Evolutionary conservation across 23 tunicate species (phyloP), one percentile per base, ranked within the genome.

Genomic region (Ascidia mentula): DNA sequence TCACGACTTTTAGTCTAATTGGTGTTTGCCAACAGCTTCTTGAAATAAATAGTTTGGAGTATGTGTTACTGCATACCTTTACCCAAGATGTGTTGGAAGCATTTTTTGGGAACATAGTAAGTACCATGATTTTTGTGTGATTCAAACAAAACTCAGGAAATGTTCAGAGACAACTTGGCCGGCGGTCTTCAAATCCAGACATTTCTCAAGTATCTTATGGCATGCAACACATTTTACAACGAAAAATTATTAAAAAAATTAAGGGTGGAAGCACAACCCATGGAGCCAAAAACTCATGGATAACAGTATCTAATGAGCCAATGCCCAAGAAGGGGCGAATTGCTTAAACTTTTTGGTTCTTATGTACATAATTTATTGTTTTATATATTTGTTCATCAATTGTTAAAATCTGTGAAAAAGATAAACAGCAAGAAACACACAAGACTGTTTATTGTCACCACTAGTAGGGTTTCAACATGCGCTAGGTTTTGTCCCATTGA

Each of bases 261-360:
- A 71, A 71, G 32, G 74, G 74, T 71, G 30, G 32, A 5, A 71
- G 32, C 35, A 71, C 74, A 71, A 71, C 74, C 24, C 74, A 33
- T 71, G 39, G 74, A 2, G 17, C 38, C 31, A 71, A 71, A 9
- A 71, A 71, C 74, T 36, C 74, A 33, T 71, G 74, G 74, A 71
- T 36, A 71, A 20, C 39, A 3, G 74, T 71, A 2, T 71, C 36
- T 18, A 18, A 71, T 4, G 74, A 71, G 13, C 74, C 74, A 71
- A 71, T 71, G n/a, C n/a, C n/a, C n/a, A n/a, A n/a, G n/a, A n/a
- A n/a, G n/a, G n/a, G n/a, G n/a, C n/a, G n/a, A n/a, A n/a, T n/a
- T n/a, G n/a, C n/a, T n/a, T n/a, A n/a, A n/a, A n/a, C n/a, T n/a
- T n/a, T n/a, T n/a, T n/a, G n/a, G n/a, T n/a, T n/a, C n/a, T n/a